Conservation (phyloP, 35 echinoderm and acorn worm genomes). For the Apostichopus californicus region DNA sequence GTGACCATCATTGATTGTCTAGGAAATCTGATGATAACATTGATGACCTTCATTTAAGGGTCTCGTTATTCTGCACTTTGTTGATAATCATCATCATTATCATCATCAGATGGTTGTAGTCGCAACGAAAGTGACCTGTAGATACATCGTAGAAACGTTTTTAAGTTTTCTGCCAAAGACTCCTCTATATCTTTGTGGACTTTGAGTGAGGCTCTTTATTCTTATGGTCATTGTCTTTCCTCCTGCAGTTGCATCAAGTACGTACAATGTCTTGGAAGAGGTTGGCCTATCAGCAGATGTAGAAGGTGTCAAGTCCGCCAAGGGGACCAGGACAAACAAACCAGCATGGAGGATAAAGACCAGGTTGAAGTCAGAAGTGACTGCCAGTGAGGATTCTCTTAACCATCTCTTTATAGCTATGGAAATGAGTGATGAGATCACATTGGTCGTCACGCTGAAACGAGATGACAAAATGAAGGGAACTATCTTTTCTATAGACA, state of each 20-base stretch:
- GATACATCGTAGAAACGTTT: no score
- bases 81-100: no score
- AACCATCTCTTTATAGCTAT: background rate
- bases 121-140: no score
- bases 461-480: constrained; percentile 9
- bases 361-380: background rate
- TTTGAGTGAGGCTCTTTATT: no score
- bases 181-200: no score
- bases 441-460: constrained; percentile 43
- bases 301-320: constrained; percentile 24
- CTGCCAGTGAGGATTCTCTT: constrained; percentile 8
- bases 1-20: no score
- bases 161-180: no score
- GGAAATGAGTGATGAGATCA: background rate
- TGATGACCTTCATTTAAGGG: no score
- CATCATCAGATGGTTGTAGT: no score
- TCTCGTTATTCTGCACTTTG: no score
- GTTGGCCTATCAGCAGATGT: constrained; percentile 6
- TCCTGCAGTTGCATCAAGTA: background rate
- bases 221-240: background rate
- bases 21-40: no score
- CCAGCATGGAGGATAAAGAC: constrained; percentile 51
- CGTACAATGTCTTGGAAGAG: constrained; percentile 29
- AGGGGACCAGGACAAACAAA: constrained; percentile 23
- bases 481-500: constrained; percentile 40